Conservation (phyloP, 1,140 invertebrate species). For the Drosophila bifasciata region DNA sequence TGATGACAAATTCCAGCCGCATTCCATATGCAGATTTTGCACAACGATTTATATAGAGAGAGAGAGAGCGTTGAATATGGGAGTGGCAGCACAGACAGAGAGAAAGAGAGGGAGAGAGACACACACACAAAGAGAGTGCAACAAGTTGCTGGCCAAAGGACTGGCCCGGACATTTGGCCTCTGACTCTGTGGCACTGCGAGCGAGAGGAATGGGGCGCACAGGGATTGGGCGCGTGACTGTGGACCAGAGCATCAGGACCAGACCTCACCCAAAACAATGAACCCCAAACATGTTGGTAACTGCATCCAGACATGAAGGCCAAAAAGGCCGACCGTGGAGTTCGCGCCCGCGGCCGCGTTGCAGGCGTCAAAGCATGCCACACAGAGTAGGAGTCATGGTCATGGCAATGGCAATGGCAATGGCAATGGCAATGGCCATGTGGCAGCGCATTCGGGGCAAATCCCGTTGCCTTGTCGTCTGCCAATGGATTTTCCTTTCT, state of each 20-base stretch:
- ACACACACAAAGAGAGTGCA: slow-evolving; percentile 20
- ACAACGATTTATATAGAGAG: background rate
- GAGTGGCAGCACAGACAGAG: background rate
- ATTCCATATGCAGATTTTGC: slow-evolving; percentile 43
- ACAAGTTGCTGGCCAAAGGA: slow-evolving; percentile 49
- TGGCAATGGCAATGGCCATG: slow-evolving; percentile 35
- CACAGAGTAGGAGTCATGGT: slow-evolving; percentile 15
- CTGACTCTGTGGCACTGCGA: slow-evolving; percentile 6
- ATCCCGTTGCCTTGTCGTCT: slow-evolving; percentile 25
- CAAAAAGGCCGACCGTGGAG: slow-evolving; percentile 16
- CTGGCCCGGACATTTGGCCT: slow-evolving; percentile 24
- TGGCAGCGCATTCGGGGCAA: slow-evolving; percentile 25
- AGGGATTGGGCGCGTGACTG: slow-evolving; percentile 4
- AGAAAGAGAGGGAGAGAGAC: no score
- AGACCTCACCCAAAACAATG: slow-evolving; percentile 40
- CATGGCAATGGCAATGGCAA: slow-evolving; percentile 24
- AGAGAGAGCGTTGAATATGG: slow-evolving; percentile 1
- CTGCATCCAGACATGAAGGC: slow-evolving; percentile 66
- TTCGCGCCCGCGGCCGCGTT: slow-evolving; percentile 13
- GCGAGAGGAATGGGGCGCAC: background rate
- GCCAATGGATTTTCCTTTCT: slow-evolving; percentile 32
- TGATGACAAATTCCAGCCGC: slow-evolving; percentile 26
- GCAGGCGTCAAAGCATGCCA: slow-evolving; percentile 56
- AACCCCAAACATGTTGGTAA: slow-evolving; percentile 57
- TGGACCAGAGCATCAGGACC: slow-evolving; percentile 19